Base-by-base conservation (phyloP, 2,888 invertebrate species). In the Nemotelus pantherinus region DNA sequence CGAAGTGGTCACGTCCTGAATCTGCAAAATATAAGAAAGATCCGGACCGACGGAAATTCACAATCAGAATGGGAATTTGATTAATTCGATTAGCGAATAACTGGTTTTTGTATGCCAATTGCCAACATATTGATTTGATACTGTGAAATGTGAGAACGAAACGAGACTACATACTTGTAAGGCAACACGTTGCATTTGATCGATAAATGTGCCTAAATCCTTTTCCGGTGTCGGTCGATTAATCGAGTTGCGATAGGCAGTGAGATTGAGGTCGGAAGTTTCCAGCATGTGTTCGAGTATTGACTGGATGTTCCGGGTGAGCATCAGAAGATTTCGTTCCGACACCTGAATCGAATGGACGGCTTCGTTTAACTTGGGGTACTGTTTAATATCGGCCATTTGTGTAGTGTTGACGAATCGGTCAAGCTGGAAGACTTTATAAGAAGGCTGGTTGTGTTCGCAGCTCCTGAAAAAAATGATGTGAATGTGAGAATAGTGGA, bases 401-500 rank as follows among this genome's bases (percentile, higher is more conserved):
- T 90, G 90, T 82, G 93, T 92, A 67, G 94, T 88, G 84, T 94
- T 92, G 79, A 93, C 88, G 80, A 92, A 89, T 83, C 90, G 91
- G 81, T 92, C 90, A 81, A 94, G 87, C 85, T 92, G 91, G 84
- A 94, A 93, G 45, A 93, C 92, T 63, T 89, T 88, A 87, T 93
- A 94, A n/a, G 92, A 91, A 80, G 94, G 90, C 81, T 90, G 89
- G 84, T 93, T 92, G 83, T 90, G 89, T 85, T 92, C 90, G 84
- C 94, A 94, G 82, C 92, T 91, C 81, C 94, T 94, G 85, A 77
- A 65, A 25, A 25, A 25, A 25, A 1, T 25, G 1, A 25, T 25
- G 71, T 57, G 45, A 25, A 25, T 25, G 25, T 25, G 25, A 25
- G 25, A 25, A 25, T 25, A 25, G 25, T 25, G 25, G 25, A 25